A percentile compares a stretch with the other conserved stretches of the same genome.
These are phyloP conservation scores for Martes flavigula DNA, from an alignment of 2,797 vertebrate genomes.

Conservation along the genomic window DNA sequence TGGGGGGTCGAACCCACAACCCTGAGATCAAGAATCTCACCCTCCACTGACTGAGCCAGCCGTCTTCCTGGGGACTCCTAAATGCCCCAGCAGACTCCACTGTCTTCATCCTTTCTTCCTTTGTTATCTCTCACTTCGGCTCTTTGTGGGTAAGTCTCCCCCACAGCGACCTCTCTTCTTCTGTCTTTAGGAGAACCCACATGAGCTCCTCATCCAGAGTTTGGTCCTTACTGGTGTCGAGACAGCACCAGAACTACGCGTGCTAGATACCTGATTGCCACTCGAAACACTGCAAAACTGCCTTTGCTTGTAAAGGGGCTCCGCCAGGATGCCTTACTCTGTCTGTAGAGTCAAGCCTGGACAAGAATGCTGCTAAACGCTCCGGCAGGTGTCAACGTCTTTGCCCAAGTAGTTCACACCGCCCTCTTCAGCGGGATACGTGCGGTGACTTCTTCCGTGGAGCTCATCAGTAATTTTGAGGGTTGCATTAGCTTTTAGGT, in stretches of 20 bases:
- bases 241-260: neutral
- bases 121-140: conserved; percentile 49
- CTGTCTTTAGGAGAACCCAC: conserved; percentile 59
- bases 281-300: neutral
- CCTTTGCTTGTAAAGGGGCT: conserved; percentile 52
- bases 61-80: neutral
- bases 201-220: neutral
- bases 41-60: neutral
- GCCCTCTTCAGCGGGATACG: neutral
- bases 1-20: neutral
- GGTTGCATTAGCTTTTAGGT: neutral
- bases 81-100: conserved; percentile 27
- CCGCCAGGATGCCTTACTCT: neutral
- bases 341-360: conserved; percentile 11
- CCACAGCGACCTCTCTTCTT: neutral
- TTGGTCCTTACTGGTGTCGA: neutral
- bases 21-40: neutral
- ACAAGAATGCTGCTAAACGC: conserved; percentile 32
- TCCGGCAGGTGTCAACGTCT: neutral
- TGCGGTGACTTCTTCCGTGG: neutral
- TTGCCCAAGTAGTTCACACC: neutral
- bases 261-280: neutral
- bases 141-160: conserved; percentile 39
- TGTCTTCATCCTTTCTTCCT: neutral
- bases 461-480: conserved; percentile 19